Evolutionary conservation across 2,797 vertebrate genomes (phyloP), one percentile per base, ranked within the genome.

Genomic region (Sebastes melanostomus): DNA sequence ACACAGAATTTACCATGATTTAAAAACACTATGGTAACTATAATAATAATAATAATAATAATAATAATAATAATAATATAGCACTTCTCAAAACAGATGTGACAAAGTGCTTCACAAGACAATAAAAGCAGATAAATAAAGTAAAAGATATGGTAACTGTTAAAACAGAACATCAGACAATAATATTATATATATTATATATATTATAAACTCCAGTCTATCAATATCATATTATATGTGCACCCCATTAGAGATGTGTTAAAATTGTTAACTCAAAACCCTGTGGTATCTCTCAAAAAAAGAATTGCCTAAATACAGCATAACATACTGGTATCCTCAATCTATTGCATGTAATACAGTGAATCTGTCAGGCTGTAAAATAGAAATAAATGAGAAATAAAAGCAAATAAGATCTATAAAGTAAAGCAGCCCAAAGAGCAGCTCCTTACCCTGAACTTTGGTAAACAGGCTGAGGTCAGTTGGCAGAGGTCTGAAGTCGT

Each of bases 401-500:
- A 14, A 2, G 2, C n/a, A 29, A 5, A 58, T 8, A 58, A 63
- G 5, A 50, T 50, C n/a, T 27, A 56, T 32, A 12, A 69, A 30
- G 1, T 27, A 56, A 78, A 58, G 72, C 36, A 58, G 69, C 36
- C 56, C 30, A 73, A 72, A 55, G 7, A 69, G 34, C 30, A 29
- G 34, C 12, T 59, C 60, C 92, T 94, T 85, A 95, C 93, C 92
- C 82, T 88, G 70, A 88, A 93, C 91, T 93, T 93, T 92, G 91
- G 86, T 84, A 34, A 32, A 62, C 52, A 58, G 87, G 72, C 77
- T 88, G 90, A 90, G 93, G 91, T 90, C 87, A 88, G 87, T 52
- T 78, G 80, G 76, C 61, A 29, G 77, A 92, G 78, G 84, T 92
- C 85, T 84, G 42, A 36, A 78, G 87, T 89, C 61, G 83, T 84